Evolutionary conservation across 1,140 invertebrate species (phyloP), one percentile per base, ranked within the genome.

Genomic region (Aradophagus sp.): DNA sequence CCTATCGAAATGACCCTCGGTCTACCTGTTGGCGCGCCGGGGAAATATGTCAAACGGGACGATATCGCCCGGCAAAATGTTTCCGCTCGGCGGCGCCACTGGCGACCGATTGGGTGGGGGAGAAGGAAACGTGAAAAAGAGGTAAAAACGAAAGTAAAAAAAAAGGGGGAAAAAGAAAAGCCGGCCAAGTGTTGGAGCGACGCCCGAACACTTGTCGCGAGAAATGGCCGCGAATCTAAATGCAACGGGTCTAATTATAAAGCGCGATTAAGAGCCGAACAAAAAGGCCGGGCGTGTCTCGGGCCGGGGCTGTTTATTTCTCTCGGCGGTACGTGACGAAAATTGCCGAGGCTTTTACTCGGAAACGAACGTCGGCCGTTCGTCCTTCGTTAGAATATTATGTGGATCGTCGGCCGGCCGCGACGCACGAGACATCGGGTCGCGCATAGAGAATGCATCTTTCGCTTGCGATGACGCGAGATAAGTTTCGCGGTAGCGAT

Each of bases 1-100:
- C 61, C 69, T 71, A 65, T 65, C 41, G 59, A 32, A 67, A 36
- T 65, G 56, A 73, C 62, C 69, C 62, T 67, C 61, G 39, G 38
- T 65, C 67, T 71, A 65, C 59, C 59, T 71, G 67, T 70, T 70
- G 52, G 59, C 53, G 58, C 59, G 27, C 53, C 63, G 53, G 65
- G 8, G 50, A 69, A 61, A 69, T 61, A 69, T 69, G 56, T 61
- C 56, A 61, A 69, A 61, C 34, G 48, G 52, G 45, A 59, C 53
- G 45, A 52, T 39, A 38, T 27, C 34, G 63, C n/a, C n/a, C 45
- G 10, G 32, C 47, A 26, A 27, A 58, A 50, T 50, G 27, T n/a
- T n/a, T n/a, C n/a, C n/a, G n/a, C n/a, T n/a, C n/a, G n/a, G n/a
- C n/a, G n/a, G n/a, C n/a, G n/a, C n/a, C n/a, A n/a, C n/a, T n/a